Evolutionary conservation across 2,113 vertebrate species (phyloP).

Genomic region (Myotis lucifugus): DNA sequence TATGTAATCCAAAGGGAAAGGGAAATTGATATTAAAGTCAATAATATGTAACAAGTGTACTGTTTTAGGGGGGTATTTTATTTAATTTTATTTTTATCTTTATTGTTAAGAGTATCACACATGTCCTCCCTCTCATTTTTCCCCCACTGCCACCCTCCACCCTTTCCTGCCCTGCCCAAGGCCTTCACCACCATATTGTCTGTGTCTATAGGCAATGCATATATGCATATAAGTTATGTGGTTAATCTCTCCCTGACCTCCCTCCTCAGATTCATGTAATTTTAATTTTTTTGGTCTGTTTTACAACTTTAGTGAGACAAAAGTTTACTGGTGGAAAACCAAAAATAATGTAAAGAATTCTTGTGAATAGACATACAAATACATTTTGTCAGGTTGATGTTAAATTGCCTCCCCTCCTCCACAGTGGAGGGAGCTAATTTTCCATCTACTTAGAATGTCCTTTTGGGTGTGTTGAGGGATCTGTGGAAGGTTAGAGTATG

Average conservation of each 20-base stretch:
- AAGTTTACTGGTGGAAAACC: neutral
- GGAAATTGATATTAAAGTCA: neutral
- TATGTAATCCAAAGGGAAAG: neutral
- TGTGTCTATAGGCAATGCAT: too few species aligned
- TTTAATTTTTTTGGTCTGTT: slow-evolving; percentile 2
- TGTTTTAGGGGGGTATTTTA: too few species aligned
- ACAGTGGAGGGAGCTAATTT: neutral
- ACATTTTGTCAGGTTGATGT: neutral
- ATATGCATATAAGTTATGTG: too few species aligned
- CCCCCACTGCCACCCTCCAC: too few species aligned
- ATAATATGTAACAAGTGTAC: neutral
- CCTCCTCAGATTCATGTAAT: neutral
- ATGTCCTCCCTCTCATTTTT: too few species aligned
- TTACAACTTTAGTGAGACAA: neutral
- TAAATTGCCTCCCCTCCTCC: neutral
- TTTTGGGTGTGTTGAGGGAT: neutral
- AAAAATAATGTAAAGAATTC: neutral
- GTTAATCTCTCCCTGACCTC: too few species aligned
- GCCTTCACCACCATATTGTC: too few species aligned
- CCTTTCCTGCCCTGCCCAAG: too few species aligned
- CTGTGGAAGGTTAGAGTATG: neutral
- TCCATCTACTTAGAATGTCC: neutral
- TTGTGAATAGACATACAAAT: neutral
- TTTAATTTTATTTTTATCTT: too few species aligned
- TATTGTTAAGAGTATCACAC: too few species aligned